Evolutionary conservation across 1,140 invertebrate genomes (phyloP).

Genomic region (Amyelois transitella): DNA sequence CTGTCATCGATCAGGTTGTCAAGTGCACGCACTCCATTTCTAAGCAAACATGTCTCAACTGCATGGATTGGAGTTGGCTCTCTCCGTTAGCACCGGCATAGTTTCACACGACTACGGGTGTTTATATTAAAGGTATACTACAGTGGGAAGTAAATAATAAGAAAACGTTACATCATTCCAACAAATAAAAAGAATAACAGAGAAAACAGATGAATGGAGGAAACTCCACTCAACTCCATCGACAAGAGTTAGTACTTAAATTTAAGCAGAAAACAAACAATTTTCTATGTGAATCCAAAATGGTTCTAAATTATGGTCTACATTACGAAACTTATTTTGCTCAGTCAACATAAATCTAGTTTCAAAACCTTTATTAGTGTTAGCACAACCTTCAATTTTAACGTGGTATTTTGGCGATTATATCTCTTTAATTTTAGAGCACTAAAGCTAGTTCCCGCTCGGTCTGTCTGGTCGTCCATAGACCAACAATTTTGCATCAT

Average conservation of each 20-base stretch:
- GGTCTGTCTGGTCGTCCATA: not conserved
- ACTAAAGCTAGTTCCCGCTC: constrained; percentile 15
- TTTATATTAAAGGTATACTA: constrained; percentile 10
- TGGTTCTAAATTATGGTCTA: no score
- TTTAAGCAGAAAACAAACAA: no score
- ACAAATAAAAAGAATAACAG: no score
- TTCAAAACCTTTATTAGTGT: not conserved
- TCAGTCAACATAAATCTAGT: not conserved
- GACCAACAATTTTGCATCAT: constrained; percentile 8
- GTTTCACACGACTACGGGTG: constrained; percentile 12
- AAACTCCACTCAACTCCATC: no score
- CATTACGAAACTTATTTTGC: no score
- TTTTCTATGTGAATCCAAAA: no score
- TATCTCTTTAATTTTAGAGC: constrained; percentile 49
- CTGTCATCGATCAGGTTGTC: constrained; percentile 27
- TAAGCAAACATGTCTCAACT: constrained; percentile 13
- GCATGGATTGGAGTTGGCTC: constrained; percentile 17
- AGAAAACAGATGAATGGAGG: no score
- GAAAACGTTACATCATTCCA: no score
- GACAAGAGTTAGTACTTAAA: no score
- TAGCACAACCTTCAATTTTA: constrained; percentile 21
- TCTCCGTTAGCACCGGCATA: constrained; percentile 1
- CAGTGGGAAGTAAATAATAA: no score
- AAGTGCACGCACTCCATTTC: constrained; percentile 25
- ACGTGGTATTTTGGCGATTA: constrained; percentile 52